Conservation (phyloP, 2,797 vertebrate species). For the Vespertilio murinus region DNA sequence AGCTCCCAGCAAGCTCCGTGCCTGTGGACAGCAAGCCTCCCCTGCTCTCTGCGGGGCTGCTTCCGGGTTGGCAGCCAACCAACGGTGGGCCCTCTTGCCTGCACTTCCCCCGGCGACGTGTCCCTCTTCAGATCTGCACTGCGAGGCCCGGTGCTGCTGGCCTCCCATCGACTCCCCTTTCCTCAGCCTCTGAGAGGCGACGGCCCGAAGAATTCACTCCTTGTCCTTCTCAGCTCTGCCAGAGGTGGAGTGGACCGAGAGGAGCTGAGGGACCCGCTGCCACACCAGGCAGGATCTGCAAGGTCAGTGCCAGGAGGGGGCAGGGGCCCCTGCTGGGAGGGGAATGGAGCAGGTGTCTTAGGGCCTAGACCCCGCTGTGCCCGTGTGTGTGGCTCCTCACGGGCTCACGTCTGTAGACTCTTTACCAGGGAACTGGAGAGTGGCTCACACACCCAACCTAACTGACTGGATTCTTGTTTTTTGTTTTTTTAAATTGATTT, state of each 20-base stretch:
- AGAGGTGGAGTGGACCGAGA: not conserved
- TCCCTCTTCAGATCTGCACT: not conserved
- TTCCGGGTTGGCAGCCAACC: not conserved
- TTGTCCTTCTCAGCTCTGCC: not conserved
- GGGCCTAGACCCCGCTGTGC: not conserved
- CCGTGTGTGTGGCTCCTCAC: not conserved
- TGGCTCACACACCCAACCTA: not conserved
- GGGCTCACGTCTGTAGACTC: no score
- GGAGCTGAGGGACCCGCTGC: not conserved
- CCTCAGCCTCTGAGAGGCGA: not conserved
- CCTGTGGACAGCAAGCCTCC: not conserved
- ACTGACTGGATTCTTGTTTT: not conserved
- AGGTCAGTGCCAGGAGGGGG: not conserved
- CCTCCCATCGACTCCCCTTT: not conserved
- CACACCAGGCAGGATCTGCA: not conserved
- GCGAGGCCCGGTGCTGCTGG: not conserved
- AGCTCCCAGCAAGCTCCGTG: not conserved
- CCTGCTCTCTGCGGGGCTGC: not conserved
- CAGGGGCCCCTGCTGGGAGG: not conserved
- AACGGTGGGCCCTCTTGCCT: not conserved
- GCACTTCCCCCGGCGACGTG: not conserved
- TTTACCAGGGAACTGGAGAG: not conserved
- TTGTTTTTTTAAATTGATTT: no score
- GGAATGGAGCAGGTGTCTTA: not conserved
- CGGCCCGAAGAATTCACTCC: not conserved